Base-by-base conservation (phyloP, 1,140 invertebrate genomes). In the Drosophila pseudoobscura region DNA sequence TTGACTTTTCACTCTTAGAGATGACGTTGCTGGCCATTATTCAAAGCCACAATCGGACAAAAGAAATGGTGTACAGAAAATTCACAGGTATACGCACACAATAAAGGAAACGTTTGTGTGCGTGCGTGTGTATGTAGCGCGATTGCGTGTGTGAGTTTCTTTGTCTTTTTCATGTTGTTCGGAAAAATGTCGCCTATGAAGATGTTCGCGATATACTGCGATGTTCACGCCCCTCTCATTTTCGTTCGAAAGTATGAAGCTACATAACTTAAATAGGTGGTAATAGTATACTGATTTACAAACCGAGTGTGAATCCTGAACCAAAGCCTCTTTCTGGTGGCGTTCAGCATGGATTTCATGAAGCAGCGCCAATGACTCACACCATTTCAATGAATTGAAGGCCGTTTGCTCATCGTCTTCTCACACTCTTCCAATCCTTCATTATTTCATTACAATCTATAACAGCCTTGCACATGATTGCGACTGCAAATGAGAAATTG, bases 401-500 rank as follows among this genome's bases (percentile, higher is more conserved):
- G 78, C 74, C 78, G 75, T 87, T 80, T 65, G 68, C 45, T 82
- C 73, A 49, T 80, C 71, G 46, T 73, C 78, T 43, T 65, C 50
- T 79, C 66, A 88, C 83, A 83, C 84, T 87, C 72, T 69, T 78
- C 65, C 79, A 75, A 75, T 77, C 78, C 70, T 64, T 73, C 73
- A 70, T 39, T 49, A 31, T 83, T 75, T 83, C 68, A 52, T 87
- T 88, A 88, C 72, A 73, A 70, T 88, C 78, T 88, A 78, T 66
- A 78, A 82, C 64, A 71, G 77, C 60, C 71, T 82, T 82, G 78
- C 56, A 74, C 64, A 75, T 65, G 78, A 77, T 89, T 88, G 74
- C 80, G 76, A 91, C 89, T 91, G 89, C 87, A 91, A 91, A 91
- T 91, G 88, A 91, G 87, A 91, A 91, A 91, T 90, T 61, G 54